These are phyloP conservation scores for Oncopeltus fasciatus DNA, from an alignment of 1,140 invertebrate species.

Conservation along the genomic window DNA sequence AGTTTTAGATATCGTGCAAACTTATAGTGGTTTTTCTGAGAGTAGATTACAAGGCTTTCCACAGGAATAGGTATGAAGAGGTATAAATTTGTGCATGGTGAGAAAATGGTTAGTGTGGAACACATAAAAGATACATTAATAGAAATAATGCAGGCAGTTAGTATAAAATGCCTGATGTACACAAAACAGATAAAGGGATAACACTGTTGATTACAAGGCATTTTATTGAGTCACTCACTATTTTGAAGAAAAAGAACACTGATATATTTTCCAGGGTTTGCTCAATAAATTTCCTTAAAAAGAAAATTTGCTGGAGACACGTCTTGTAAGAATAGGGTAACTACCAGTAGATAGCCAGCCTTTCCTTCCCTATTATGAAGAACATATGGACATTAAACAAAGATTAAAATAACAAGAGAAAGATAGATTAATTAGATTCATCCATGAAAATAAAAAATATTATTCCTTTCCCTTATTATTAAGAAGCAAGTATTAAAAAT, in stretches of 20 bases:
- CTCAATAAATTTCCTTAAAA: background rate
- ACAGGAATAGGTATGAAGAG: too few relatives aligned
- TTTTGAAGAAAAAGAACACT: background rate
- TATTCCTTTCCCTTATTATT: too few relatives aligned
- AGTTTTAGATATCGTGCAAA: too few relatives aligned
- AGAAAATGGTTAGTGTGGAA: too few relatives aligned
- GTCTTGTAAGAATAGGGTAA: background rate
- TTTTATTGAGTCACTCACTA: background rate
- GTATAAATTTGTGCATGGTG: too few relatives aligned
- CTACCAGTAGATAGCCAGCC: background rate
- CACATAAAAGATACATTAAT: slow-evolving; percentile 6
- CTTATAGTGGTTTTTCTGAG: too few relatives aligned
- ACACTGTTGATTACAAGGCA: background rate
- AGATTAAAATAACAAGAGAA: too few relatives aligned
- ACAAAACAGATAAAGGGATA: background rate
- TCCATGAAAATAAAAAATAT: too few relatives aligned
- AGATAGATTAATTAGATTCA: too few relatives aligned
- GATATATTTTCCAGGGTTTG: background rate
- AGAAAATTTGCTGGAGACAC: background rate
- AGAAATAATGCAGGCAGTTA: background rate
- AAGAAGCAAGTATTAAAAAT: too few relatives aligned
- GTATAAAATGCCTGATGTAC: background rate
- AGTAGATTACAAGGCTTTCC: too few relatives aligned
- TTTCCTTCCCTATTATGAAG: background rate
- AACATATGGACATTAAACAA: too few relatives aligned